phyloP scores from a whole-genome alignment of 1,140 invertebrate species.

The Paracyclopina nana region DNA sequence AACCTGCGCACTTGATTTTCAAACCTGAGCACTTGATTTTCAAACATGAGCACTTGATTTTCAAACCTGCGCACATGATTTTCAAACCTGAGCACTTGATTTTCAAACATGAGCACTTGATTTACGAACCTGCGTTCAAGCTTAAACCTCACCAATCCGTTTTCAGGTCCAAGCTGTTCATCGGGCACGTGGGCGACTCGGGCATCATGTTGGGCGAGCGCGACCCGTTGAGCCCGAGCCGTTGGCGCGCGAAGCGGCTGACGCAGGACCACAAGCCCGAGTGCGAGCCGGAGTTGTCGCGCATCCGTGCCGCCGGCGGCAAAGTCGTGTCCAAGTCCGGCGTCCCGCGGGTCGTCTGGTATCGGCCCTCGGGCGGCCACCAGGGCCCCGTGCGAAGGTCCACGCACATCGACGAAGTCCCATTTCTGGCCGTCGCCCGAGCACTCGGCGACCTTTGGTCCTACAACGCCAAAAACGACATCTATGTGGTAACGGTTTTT shows the following conservation, averaged over 20 bases:
- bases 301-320: conserved; percentile 62
- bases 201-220: conserved; percentile 73
- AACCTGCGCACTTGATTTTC: too few relatives aligned
- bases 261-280: conserved; percentile 92
- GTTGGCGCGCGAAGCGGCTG: conserved; percentile 52
- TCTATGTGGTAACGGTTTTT: too few relatives aligned
- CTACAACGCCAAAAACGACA: conserved; percentile 66
- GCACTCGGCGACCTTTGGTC: conserved; percentile 93
- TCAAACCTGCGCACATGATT: too few relatives aligned
- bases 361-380: conserved; percentile 42
- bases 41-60: too few relatives aligned
- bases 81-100: too few relatives aligned
- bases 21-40: too few relatives aligned
- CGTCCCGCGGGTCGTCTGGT: conserved; percentile 89
- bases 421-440: conserved; percentile 83
- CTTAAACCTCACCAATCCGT: too few relatives aligned
- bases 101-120: too few relatives aligned
- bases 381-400: conserved; percentile 58
- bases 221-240: conserved; percentile 26
- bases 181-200: conserved; percentile 93
- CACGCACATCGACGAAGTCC: conserved; percentile 78
- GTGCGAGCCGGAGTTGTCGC: conserved; percentile 52
- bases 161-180: conserved; percentile 86
- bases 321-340: conserved; percentile 65
- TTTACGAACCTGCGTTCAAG: too few relatives aligned